A percentile compares a stretch with the other conserved stretches of the same genome.
phyloP scores from a whole-genome alignment of 2,113 vertebrate genomes.

The Prolemur simus region DNA sequence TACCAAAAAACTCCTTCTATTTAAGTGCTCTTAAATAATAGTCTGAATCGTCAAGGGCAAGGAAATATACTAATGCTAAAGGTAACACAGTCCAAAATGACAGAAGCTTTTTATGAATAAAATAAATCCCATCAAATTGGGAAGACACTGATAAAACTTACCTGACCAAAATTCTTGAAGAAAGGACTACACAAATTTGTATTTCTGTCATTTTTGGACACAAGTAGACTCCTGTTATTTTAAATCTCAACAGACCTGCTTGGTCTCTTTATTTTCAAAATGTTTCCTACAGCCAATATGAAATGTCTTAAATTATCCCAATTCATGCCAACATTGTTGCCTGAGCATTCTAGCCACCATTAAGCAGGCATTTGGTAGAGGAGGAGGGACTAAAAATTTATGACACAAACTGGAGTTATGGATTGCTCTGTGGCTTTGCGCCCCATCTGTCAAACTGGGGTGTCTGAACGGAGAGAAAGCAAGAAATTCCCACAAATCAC shows the following conservation, averaged over 20 bases:
- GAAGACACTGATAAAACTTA: conserved; percentile 11
- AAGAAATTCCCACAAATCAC: conserved; percentile 83
- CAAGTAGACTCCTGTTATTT: neutral
- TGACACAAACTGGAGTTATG: conserved; percentile 77
- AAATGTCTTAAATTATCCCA: conserved; percentile 23
- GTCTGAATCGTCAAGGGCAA: conserved; percentile 3
- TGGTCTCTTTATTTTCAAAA: conserved; percentile 34
- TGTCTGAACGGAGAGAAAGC: conserved; percentile 82
- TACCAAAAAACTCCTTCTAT: conserved; percentile 18
- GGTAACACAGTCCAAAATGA: conserved; percentile 48
- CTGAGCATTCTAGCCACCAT: conserved; percentile 60
- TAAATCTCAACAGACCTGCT: conserved; percentile 3
- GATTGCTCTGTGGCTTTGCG: conserved; percentile 80
- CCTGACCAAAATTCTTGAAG: neutral
- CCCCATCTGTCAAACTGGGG: conserved; percentile 86
- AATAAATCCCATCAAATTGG: conserved; percentile 39
- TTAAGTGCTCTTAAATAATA: conserved; percentile 57
- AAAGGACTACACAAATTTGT: neutral
- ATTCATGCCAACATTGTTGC: conserved; percentile 64
- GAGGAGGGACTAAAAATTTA: conserved; percentile 77
- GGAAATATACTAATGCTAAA: conserved; percentile 60
- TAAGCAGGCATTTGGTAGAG: conserved; percentile 78
- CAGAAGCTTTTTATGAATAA: conserved; percentile 57
- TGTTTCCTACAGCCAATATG: conserved; percentile 23
- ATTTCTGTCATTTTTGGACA: neutral